phyloP scores from a whole-genome alignment of 2,888 invertebrate species.

The Synanthedon myopaeformis region DNA sequence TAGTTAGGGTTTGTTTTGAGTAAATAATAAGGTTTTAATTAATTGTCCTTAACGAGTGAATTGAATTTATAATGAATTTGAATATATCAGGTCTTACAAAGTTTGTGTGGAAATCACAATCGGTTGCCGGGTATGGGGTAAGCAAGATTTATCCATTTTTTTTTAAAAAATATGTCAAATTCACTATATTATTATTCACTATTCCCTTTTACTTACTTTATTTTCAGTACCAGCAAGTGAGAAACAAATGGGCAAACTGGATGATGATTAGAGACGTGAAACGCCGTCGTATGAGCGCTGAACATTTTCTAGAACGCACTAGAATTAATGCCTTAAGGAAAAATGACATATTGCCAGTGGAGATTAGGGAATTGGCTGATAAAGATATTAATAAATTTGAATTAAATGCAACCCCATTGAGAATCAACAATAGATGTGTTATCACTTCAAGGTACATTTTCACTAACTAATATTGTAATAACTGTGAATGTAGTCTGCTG shows the following conservation, averaged over 20 bases:
- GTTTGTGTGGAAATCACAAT: constrained; percentile 50
- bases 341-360: constrained; percentile 86
- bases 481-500: too few species aligned
- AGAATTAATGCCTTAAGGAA: constrained; percentile 86
- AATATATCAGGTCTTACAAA: constrained; percentile 36
- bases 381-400: constrained; percentile 83
- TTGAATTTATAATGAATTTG: constrained; percentile 32
- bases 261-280: constrained; percentile 90
- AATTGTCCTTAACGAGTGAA: background rate
- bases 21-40: too few species aligned
- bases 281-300: constrained; percentile 78
- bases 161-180: background rate
- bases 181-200: background rate
- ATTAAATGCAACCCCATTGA: constrained; percentile 74
- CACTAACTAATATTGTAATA: too few species aligned
- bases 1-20: too few species aligned
- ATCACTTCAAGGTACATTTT: constrained; percentile 78
- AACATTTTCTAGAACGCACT: constrained; percentile 81
- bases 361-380: constrained; percentile 82
- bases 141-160: constrained; percentile 4
- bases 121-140: constrained; percentile 45
- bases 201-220: background rate
- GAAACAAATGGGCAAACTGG: constrained; percentile 84
- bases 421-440: constrained; percentile 83
- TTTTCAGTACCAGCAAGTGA: constrained; percentile 76